phyloP scores from a whole-genome alignment of 2,797 vertebrate species.

The Labroides dimidiatus region DNA sequence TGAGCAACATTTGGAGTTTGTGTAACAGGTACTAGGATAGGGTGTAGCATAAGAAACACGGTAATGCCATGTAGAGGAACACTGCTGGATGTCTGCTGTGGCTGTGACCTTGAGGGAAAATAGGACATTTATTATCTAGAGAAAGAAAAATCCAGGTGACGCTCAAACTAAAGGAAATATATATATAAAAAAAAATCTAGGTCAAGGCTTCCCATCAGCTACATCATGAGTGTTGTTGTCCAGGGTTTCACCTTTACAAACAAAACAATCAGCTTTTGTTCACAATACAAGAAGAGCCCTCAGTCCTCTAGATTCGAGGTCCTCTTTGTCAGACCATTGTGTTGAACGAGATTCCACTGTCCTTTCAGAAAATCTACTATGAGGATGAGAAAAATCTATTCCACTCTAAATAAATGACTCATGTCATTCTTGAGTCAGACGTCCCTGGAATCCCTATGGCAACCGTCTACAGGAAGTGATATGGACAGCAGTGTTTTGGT shows the following conservation, averaged over 20 bases:
- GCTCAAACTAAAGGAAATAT: conserved; percentile 13
- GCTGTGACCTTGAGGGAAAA: conserved; percentile 22
- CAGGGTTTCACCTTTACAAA: conserved; percentile 3
- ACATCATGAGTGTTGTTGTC: not conserved
- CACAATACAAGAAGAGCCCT: not conserved
- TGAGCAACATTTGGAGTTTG: not conserved
- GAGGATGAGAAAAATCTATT: conserved; percentile 21
- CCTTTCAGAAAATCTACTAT: not conserved
- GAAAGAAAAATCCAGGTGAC: not conserved
- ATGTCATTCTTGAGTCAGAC: conserved; percentile 66
- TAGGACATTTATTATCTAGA: conserved; percentile 8
- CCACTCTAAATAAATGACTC: conserved; percentile 65
- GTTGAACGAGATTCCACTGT: conserved; percentile 9
- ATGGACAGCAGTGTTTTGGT: conserved; percentile 53
- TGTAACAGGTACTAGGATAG: not conserved
- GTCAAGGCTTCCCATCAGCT: conserved; percentile 21
- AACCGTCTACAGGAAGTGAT: conserved; percentile 68
- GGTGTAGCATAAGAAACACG: conserved; percentile 5
- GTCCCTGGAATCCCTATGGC: conserved; percentile 77
- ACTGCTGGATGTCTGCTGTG: conserved; percentile 3
- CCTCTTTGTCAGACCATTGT: conserved; percentile 1
- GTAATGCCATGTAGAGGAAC: not conserved
- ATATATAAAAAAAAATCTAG: conserved; percentile 8
- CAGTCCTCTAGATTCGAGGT: not conserved
- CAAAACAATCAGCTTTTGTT: not conserved